Evolutionary conservation across 1,140 invertebrate genomes (phyloP).

Genomic region (Drosophila parvula): DNA sequence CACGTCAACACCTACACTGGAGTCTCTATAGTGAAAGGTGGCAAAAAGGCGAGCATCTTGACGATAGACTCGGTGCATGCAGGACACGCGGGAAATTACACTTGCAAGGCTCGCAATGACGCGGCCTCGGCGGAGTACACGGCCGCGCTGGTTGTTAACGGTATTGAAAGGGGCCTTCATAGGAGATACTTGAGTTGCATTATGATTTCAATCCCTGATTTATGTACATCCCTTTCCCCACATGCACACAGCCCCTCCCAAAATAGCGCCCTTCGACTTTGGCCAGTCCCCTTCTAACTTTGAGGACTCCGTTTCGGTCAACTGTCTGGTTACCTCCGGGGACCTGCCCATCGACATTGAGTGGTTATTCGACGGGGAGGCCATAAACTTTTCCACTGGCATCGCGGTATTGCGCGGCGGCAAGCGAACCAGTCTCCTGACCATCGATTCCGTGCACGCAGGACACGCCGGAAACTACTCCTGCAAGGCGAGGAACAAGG

Average conservation of each 20-base stretch:
- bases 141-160: constrained; percentile 89
- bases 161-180: constrained; percentile 83
- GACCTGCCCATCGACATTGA: constrained; percentile 91
- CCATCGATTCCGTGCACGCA: constrained; percentile 89
- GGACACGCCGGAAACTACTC: constrained; percentile 89
- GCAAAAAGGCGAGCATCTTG: constrained; percentile 87
- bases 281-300: constrained; percentile 87
- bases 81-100: constrained; percentile 89
- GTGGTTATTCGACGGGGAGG: constrained; percentile 89
- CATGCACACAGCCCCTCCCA: constrained; percentile 85
- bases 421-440: constrained; percentile 88
- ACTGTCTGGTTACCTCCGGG: constrained; percentile 93
- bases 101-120: constrained; percentile 89
- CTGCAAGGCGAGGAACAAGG: constrained; percentile 90
- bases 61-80: constrained; percentile 90
- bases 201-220: constrained; percentile 22
- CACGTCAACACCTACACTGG: constrained; percentile 67
- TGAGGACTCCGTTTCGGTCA: constrained; percentile 89
- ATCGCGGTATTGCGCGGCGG: constrained; percentile 74
- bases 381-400: constrained; percentile 68
- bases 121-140: constrained; percentile 89
- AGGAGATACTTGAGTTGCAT: not conserved
- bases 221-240: not conserved
- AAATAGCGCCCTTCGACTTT: constrained; percentile 89
- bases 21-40: constrained; percentile 81